These are phyloP conservation scores for Gnatocerus cornutus DNA, from an alignment of 2,888 invertebrate genomes.

Conservation along the genomic window DNA sequence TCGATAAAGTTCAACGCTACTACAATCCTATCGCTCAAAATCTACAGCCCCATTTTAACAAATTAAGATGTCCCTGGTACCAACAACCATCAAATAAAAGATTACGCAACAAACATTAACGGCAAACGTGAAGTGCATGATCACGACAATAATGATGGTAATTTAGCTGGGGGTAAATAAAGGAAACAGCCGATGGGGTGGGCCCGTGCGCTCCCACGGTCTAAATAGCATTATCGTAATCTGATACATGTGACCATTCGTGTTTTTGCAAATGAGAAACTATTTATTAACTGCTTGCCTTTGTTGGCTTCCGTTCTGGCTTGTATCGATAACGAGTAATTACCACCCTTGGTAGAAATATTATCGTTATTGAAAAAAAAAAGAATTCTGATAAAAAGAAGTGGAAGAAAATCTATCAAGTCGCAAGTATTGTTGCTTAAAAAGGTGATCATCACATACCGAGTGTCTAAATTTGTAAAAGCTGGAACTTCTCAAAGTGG, in stretches of 20 bases:
- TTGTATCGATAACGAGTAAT: conserved; percentile 53
- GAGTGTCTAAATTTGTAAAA: no score
- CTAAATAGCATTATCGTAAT: conserved; percentile 67
- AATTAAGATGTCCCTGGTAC: background rate
- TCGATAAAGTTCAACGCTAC: no score
- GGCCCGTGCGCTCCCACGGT: conserved; percentile 62
- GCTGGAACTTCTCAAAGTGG: background rate
- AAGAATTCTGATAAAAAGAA: no score
- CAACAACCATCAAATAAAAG: background rate
- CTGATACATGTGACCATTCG: conserved; percentile 68
- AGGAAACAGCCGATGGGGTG: conserved; percentile 60
- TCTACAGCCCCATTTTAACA: background rate
- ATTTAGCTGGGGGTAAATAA: conserved; percentile 65
- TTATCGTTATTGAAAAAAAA: background rate
- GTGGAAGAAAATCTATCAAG: no score
- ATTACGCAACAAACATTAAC: conserved; percentile 48
- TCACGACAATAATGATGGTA: conserved; percentile 63
- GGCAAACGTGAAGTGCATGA: conserved; percentile 52
- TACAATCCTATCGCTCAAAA: no score
- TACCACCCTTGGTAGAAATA: conserved; percentile 1
- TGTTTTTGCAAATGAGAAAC: conserved; percentile 70
- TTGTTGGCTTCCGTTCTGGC: conserved; percentile 57
- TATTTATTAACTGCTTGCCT: conserved; percentile 66
- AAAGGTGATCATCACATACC: no score
- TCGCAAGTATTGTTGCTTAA: no score